These are phyloP conservation scores for Amphipoea oculea DNA, from an alignment of 2,888 invertebrate genomes.

Conservation along the genomic window DNA sequence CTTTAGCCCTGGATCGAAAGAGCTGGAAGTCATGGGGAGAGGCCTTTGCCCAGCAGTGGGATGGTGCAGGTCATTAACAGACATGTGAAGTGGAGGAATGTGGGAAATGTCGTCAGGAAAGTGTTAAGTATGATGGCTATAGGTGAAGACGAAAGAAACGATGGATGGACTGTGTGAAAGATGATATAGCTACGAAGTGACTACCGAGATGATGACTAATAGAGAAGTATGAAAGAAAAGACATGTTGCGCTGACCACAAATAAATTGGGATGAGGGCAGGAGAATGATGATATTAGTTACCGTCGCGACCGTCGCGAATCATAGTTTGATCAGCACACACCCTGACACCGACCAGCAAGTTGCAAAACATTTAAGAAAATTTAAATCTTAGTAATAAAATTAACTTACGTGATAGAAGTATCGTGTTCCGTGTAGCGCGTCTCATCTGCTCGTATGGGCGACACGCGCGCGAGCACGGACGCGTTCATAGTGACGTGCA, in stretches of 20 bases:
- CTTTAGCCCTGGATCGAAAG: no score
- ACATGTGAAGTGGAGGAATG: not conserved
- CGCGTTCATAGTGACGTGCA: conserved; percentile 67
- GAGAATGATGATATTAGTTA: not conserved
- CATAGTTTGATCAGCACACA: not conserved
- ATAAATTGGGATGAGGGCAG: not conserved
- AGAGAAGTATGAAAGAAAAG: no score
- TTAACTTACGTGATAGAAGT: conserved; percentile 7
- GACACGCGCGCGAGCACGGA: conserved; percentile 79
- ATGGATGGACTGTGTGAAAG: not conserved
- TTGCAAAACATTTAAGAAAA: not conserved
- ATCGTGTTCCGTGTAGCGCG: not conserved
- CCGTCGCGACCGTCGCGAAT: not conserved
- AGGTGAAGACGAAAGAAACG: not conserved
- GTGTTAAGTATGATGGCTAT: not conserved
- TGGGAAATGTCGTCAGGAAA: not conserved
- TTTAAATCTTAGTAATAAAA: not conserved
- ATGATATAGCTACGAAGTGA: not conserved
- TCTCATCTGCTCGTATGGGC: conserved; percentile 64
- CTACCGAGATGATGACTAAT: not conserved
- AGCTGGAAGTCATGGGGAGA: no score
- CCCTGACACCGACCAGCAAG: not conserved
- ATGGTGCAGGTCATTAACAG: no score
- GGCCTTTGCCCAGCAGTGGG: no score
- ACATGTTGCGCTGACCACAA: not conserved